Evolutionary conservation across 2,888 invertebrate species (phyloP), one percentile per base, ranked within the genome.

Genomic region (Philaethria dido): DNA sequence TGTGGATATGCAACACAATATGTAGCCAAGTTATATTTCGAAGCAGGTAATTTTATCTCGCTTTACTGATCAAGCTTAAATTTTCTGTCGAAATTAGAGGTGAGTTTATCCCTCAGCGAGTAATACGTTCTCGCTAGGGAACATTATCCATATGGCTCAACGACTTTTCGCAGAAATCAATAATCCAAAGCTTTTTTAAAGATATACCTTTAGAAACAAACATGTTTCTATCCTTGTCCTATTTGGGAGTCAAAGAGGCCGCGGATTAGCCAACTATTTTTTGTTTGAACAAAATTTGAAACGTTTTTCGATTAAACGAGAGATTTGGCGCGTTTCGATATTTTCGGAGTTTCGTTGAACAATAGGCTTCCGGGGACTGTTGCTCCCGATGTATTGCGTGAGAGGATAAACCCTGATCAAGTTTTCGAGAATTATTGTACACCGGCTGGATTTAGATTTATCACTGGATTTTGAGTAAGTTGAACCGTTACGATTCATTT

Each of bases 71-170:
- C 74, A 75, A 69, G 75, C 85, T 86, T 69, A 62, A 45, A 67
- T 69, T 55, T 83, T 86, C 80, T 80, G 77, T 76, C 81, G 81
- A 89, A 90, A 89, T 87, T 84, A 85, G 82, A 87, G 83, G 82
- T 82, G 83, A 84, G 86, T 90, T 90, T 87, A 91, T 90, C 88
- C 91, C 80, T 88, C 84, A 84, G 75, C 87, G 87, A 83, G 86
- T 91, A 92, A 89, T 90, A 87, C 86, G 84, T 87, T 87, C 86
- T 77, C 84, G 84, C 83, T 85, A 84, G 82, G 81, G 82, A 86
- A 84, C 86, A 89, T 89, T 90, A 89, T 88, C 86, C 87, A 80
- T 81, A 82, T 84, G 83, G 84, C 80, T 76, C 81, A 81, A 77
- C 82, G 82, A 82, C 74, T 87, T 83, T 90, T 90, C 92, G 76